Evolutionary conservation across 2,888 invertebrate genomes (phyloP).

Genomic region (Agrochola circellaris): DNA sequence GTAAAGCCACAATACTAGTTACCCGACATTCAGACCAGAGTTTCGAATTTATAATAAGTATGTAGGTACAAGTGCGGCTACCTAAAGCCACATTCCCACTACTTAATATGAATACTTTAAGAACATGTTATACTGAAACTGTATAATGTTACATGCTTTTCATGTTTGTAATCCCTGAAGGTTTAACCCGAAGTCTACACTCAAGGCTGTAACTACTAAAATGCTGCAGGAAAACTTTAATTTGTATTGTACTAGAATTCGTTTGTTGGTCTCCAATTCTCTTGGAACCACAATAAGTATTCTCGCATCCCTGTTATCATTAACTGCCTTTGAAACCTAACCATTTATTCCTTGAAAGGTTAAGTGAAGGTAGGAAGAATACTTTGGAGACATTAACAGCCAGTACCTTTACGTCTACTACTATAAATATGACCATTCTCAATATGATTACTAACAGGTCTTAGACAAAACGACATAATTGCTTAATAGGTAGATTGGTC

Average conservation of each 20-base stretch:
- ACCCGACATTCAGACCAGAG: too few relatives aligned
- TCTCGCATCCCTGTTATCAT: not conserved
- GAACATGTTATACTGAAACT: constrained; percentile 23
- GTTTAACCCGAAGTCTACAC: not conserved
- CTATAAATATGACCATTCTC: not conserved
- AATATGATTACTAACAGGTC: not conserved
- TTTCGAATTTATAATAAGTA: not conserved
- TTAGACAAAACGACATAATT: not conserved
- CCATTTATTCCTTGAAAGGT: not conserved
- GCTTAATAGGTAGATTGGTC: not conserved
- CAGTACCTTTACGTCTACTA: not conserved
- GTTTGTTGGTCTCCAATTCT: not conserved
- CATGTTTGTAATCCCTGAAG: not conserved
- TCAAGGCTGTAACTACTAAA: not conserved
- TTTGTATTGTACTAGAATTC: not conserved
- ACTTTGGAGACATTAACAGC: not conserved
- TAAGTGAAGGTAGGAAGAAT: not conserved
- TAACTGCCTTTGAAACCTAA: not conserved
- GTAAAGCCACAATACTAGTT: too few relatives aligned
- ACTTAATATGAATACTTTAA: constrained; percentile 14
- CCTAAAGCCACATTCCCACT: not conserved
- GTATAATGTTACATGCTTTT: constrained; percentile 23
- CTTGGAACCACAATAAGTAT: not conserved
- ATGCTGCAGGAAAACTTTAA: not conserved
- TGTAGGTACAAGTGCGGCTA: not conserved